phyloP scores from a whole-genome alignment of 1,140 invertebrate genomes.

The Phthorimaea operculella region DNA sequence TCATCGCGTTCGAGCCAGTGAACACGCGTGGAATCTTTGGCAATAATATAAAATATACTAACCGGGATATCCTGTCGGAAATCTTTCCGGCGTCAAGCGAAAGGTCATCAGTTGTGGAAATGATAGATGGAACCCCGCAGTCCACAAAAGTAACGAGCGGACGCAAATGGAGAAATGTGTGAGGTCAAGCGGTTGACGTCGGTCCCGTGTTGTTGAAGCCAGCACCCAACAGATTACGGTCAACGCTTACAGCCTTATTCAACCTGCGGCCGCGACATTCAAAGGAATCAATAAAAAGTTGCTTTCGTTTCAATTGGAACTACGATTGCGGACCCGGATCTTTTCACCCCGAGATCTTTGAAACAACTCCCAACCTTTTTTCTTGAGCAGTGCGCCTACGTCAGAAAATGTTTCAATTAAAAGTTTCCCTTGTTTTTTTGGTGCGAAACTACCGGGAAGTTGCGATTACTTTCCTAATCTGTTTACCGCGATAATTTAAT shows the following conservation, averaged over 20 bases:
- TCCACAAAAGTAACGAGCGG: conserved; percentile 39
- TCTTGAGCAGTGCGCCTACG: conserved; percentile 10
- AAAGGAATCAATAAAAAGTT: conserved; percentile 36
- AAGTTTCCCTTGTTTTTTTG: conserved; percentile 23
- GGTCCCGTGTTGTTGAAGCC: conserved; percentile 31
- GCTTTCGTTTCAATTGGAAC: conserved; percentile 32
- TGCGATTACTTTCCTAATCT: conserved; percentile 13
- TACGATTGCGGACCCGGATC: conserved; percentile 13
- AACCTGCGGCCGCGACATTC: conserved; percentile 29
- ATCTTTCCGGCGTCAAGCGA: conserved; percentile 23
- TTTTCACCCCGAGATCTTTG: conserved; percentile 10
- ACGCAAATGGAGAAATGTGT: conserved; percentile 36
- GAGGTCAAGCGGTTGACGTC: conserved; percentile 35
- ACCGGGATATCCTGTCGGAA: conserved; percentile 19
- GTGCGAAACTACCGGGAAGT: conserved; percentile 23
- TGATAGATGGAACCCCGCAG: conserved; percentile 39
- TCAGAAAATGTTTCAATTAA: conserved; percentile 24
- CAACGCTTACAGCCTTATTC: conserved; percentile 42
- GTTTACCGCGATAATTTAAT: neutral
- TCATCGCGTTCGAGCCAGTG: neutral
- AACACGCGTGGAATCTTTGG: neutral
- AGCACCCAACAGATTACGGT: conserved; percentile 41
- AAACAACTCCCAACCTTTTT: conserved; percentile 17
- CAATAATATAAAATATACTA: conserved; percentile 6
- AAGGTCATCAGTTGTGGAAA: conserved; percentile 33